Percentiles rank a stretch among this genome's conserved stretches.
phyloP scores from a whole-genome alignment of 2,797 vertebrate genomes.

The Moxostoma hubbsi region DNA sequence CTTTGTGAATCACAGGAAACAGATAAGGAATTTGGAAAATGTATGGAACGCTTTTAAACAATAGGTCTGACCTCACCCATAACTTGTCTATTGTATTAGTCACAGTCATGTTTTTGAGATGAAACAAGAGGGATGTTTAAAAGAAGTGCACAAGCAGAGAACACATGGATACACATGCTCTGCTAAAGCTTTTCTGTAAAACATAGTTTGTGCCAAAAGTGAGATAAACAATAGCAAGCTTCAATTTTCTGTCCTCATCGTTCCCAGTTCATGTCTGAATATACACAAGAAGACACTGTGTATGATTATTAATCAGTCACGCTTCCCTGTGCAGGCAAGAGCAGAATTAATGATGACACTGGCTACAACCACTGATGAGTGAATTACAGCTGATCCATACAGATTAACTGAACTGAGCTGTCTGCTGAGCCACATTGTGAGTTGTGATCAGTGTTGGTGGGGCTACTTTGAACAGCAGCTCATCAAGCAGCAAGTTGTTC shows the following conservation, averaged over 20 bases:
- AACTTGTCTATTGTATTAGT: slow-evolving; percentile 29
- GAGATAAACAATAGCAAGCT: neutral
- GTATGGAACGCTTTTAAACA: slow-evolving; percentile 30
- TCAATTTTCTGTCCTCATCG: neutral
- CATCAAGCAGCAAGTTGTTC: no score
- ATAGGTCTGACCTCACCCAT: slow-evolving; percentile 41
- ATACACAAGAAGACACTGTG: no score
- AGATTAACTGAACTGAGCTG: no score
- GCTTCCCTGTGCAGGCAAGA: no score
- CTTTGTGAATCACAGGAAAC: slow-evolving; percentile 63
- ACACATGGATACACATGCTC: neutral
- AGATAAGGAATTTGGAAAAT: neutral
- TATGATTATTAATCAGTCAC: no score
- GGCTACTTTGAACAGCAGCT: no score
- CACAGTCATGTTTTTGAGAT: neutral
- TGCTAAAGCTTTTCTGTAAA: neutral
- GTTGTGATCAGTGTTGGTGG: no score
- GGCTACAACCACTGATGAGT: no score
- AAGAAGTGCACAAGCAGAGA: neutral
- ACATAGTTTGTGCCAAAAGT: neutral
- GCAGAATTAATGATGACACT: no score
- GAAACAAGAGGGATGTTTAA: no score
- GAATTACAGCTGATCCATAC: no score
- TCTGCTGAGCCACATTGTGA: no score
- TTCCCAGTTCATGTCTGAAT: neutral